Evolutionary conservation across 1,140 invertebrate species (phyloP).

Genomic region (Drosophila sp.): DNA sequence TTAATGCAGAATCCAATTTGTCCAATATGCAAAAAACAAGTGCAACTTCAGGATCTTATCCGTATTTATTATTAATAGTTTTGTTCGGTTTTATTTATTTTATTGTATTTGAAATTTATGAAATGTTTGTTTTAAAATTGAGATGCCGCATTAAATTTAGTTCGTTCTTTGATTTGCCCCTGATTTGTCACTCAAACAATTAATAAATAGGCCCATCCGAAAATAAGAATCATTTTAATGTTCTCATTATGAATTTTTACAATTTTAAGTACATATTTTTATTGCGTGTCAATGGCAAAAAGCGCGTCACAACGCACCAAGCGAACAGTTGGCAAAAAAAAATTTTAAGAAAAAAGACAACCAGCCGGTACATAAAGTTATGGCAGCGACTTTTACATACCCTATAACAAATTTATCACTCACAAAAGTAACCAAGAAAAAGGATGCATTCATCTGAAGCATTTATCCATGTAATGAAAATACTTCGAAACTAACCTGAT

Average conservation of each 20-base stretch:
- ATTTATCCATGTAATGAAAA: too few relatives aligned
- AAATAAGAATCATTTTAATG: conserved; percentile 27
- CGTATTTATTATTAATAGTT: background rate
- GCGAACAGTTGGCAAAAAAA: conserved; percentile 36
- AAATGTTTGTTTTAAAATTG: background rate
- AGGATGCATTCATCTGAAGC: too few relatives aligned
- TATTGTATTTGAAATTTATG: background rate
- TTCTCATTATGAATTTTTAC: conserved; percentile 56
- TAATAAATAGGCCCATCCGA: conserved; percentile 23
- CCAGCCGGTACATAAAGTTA: background rate
- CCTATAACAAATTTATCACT: background rate
- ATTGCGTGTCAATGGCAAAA: conserved; percentile 80
- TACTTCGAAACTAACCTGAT: too few relatives aligned
- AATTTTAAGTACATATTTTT: conserved; percentile 70
- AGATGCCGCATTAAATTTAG: background rate
- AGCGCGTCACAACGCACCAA: conserved; percentile 67
- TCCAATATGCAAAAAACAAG: background rate
- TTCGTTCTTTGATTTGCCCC: conserved; percentile 6
- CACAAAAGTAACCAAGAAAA: too few relatives aligned
- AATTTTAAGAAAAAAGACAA: background rate
- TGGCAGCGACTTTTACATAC: background rate
- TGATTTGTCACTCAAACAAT: conserved; percentile 37
- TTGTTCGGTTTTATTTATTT: background rate
- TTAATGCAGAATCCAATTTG: background rate
- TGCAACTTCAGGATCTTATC: background rate